Conservation (phyloP, 2,113 vertebrate genomes). For the Perccottus glenii region DNA sequence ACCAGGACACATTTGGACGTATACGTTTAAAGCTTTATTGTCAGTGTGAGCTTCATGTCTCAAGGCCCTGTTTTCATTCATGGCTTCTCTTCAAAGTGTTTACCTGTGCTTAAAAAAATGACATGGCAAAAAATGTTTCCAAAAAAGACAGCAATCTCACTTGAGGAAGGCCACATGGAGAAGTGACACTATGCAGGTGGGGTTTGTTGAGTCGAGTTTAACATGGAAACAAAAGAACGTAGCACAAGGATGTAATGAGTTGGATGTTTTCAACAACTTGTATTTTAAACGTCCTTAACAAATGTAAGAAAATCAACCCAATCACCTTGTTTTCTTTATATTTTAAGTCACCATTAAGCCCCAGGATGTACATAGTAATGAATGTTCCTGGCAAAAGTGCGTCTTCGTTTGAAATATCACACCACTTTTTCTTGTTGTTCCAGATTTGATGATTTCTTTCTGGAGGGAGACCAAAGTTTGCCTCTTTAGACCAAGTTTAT, state of each 20-base stretch:
- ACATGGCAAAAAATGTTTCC: slow-evolving; percentile 24
- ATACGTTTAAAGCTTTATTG: not conserved
- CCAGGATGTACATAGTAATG: no score
- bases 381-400: no score
- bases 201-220: slow-evolving; percentile 12
- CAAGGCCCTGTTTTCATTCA: slow-evolving; percentile 31
- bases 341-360: no score
- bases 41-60: slow-evolving; percentile 16
- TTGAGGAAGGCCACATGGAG: not conserved
- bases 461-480: no score
- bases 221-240: not conserved
- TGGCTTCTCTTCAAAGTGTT: slow-evolving; percentile 35
- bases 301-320: not conserved
- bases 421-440: no score
- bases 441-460: no score
- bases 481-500: no score
- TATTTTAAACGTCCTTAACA: slow-evolving; percentile 16
- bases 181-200: slow-evolving; percentile 22
- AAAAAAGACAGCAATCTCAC: slow-evolving; percentile 1
- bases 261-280: not conserved
- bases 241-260: not conserved
- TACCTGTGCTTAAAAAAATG: slow-evolving; percentile 28
- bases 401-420: no score
- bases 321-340: no score
- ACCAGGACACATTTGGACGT: slow-evolving; percentile 4